Conservation (phyloP, 2,888 invertebrate genomes). For the Neoascia interrupta region DNA sequence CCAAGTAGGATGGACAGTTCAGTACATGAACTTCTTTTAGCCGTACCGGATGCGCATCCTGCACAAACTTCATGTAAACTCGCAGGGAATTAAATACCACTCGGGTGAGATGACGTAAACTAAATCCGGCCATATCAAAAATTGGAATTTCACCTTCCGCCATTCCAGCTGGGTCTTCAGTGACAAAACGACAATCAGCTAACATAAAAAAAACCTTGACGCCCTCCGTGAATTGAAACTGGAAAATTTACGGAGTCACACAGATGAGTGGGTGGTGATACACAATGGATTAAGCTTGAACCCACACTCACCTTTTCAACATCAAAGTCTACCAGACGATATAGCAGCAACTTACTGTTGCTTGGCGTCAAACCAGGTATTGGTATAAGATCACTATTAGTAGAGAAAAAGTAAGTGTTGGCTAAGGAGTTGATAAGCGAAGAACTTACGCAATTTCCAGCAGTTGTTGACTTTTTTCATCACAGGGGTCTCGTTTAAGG, state of each 20-base stretch:
- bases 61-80: conserved; percentile 87
- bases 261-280: not conserved
- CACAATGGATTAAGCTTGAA: not conserved
- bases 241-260: not conserved
- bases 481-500: conserved; percentile 80
- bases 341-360: conserved; percentile 85
- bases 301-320: conserved; percentile 80
- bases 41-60: conserved; percentile 86
- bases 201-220: conserved; percentile 87
- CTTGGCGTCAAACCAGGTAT: conserved; percentile 84
- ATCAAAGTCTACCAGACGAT: conserved; percentile 83
- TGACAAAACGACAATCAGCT: conserved; percentile 84
- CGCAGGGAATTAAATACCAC: conserved; percentile 83
- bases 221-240: conserved; percentile 84
- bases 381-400: conserved; percentile 84
- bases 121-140: conserved; percentile 85
- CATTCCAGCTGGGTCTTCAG: conserved; percentile 80
- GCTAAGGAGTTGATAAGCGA: not conserved
- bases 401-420: not conserved
- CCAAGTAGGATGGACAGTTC: conserved; percentile 84
- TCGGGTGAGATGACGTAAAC: conserved; percentile 84
- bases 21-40: conserved; percentile 85
- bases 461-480: conserved; percentile 75
- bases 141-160: conserved; percentile 86
- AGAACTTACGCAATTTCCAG: conserved; percentile 76